A percentile compares a stretch with the other conserved stretches of the same genome.
Evolutionary conservation across 1,140 invertebrate genomes (phyloP).

Genomic region (Proctacanthus coquilletti): DNA sequence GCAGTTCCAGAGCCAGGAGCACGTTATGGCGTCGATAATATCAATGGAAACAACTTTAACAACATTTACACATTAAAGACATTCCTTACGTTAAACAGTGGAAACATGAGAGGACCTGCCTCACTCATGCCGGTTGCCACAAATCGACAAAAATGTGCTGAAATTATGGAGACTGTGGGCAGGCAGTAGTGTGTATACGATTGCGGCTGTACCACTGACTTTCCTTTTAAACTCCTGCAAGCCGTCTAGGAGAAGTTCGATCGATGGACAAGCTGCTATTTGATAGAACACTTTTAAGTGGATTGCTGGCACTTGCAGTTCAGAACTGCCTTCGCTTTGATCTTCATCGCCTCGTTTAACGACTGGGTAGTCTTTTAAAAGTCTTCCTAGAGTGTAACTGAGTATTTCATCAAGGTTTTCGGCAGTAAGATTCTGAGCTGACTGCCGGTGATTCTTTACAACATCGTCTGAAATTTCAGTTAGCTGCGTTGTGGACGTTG

Average conservation of each 20-base stretch:
- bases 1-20: no score
- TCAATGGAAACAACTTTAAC: no score
- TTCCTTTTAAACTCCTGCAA: slow-evolving; percentile 35
- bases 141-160: slow-evolving; percentile 61
- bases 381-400: slow-evolving; percentile 53
- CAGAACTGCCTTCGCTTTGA: neutral
- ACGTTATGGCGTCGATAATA: no score
- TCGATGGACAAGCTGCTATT: slow-evolving; percentile 38
- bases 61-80: no score
- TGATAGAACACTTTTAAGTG: slow-evolving; percentile 61
- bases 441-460: slow-evolving; percentile 34
- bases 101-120: no score
- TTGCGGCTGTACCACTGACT: slow-evolving; percentile 30
- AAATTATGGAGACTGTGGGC: slow-evolving; percentile 60
- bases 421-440: slow-evolving; percentile 35
- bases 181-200: slow-evolving; percentile 58
- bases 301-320: slow-evolving; percentile 34
- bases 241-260: slow-evolving; percentile 35
- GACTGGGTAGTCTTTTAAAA: slow-evolving; percentile 45
- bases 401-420: slow-evolving; percentile 49
- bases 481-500: slow-evolving; percentile 45
- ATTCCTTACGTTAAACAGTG: no score
- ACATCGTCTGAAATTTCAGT: slow-evolving; percentile 39
- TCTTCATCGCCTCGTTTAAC: slow-evolving; percentile 12
- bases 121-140: slow-evolving; percentile 42